Evolutionary conservation across 2,888 invertebrate species (phyloP), one percentile per base, ranked within the genome.

Genomic region (Drosophila peninsularis): DNA sequence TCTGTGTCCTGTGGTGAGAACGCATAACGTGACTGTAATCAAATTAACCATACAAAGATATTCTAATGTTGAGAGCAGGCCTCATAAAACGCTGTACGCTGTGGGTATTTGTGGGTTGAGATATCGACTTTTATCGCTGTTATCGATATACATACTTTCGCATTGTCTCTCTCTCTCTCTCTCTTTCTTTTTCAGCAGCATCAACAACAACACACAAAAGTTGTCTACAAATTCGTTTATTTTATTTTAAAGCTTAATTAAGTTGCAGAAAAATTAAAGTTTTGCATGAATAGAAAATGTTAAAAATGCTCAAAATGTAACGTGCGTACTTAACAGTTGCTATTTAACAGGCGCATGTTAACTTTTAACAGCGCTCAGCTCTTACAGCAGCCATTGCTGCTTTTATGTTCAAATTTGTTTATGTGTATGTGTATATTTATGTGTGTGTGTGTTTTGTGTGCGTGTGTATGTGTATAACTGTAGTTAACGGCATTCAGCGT

Each of bases 1-100:
- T 93, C 93, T 90, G 93, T 91, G 86, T 93, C 93, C 93, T 93
- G 93, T 88, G 92, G 91, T 91, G 92, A 92, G 91, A 92, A 92
- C 91, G 92, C 92, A 92, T 92, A 92, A 91, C 92, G 92, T 91
- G 92, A 92, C 92, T 92, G 92, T 90, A 92, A 92, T 90, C 85
- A 88, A 74, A 83, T 88, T 85, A 82, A 82, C 82, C 86, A 88
- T 88, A 83, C 88, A 83, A 83, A 83, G 83, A 80, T 80, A 80
- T 75, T 83, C 83, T 88, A 83, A 80, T 88, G 88, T 83, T 83
- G 86, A 88, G 83, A 83, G 83, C 62, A 85, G 72, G 83, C 86
- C 83, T 83, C 83, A 83, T 82, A 78, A 78, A 82, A 88, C 82
- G 82, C 82, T 82, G 86, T 63, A 67, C 77, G 6, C 47, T 47